Evolutionary conservation across 53 echinoderm and acorn worm genomes (phyloP), one percentile per base, ranked within the genome.

Genomic region (Arbacia lixula): DNA sequence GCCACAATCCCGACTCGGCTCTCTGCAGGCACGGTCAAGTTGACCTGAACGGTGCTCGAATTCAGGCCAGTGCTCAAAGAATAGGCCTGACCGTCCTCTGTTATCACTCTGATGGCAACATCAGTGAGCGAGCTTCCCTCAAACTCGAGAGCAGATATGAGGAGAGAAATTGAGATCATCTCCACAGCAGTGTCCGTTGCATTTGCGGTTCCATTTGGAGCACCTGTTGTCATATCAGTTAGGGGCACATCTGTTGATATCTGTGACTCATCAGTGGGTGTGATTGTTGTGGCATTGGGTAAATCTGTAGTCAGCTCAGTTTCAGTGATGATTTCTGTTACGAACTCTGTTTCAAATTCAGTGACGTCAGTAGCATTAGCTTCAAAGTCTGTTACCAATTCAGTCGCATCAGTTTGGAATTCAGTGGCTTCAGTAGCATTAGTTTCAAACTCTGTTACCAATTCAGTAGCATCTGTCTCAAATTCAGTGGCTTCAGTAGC

Each of bases 1-100:
- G 52, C 73, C 31, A 73, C 36, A 21, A 73, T 36, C 25, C 73
- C 73, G 6, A 73, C 51, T 6, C 53, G 73, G 36, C 73, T 52
- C 27, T 73, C 73, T 26, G 17, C 73, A 11, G 51, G 73, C 12
- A 73, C 28, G 14, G 53, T 73, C 25, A 30, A 10, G 16, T 51
- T 52, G 11, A 73, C 30, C 17, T 10, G 16, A 27, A 73, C 73
- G 22, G 51, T 32, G 33, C 51, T 73, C 21, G 73, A 73, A 73
- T 73, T 52, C 0, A 31, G 6, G 9, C 73, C 73, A 3, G 73
- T 30, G 32, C 30, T 52, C 8, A 6, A 12, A 2, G 29, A 6
- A 19, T 22, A 31, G 19, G 53, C 12, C 17, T 17, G 30, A 17
- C 73, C 52, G 25, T 73, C 51, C 3, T 5, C 24, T 11, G 19